Evolutionary conservation across 2,113 vertebrate genomes (phyloP), one percentile per base, ranked within the genome.

Genomic region (Takifugu bimaculatus): DNA sequence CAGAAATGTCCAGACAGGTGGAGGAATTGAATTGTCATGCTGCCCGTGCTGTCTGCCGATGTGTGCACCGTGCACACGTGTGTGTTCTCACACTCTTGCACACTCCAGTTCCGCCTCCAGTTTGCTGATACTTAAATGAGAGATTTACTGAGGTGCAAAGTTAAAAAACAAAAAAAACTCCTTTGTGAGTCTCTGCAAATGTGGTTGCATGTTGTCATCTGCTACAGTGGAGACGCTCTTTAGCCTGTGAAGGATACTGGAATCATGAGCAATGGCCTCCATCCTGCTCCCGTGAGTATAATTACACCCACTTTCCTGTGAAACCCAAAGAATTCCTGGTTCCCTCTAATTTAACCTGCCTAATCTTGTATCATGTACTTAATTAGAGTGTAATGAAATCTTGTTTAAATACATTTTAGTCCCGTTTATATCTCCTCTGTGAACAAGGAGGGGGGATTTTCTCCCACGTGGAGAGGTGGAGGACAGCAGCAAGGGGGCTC

Each of bases 1-100:
- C 50, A 29, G 48, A 50, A 29, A 59, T 35, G 27, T 14, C 52
- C 49, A 48, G 64, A 60, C 73, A 74, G 11, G 54, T 45, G 44
- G 50, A 66, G 54, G 43, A 60, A 15, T 20, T 13, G 50, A 60
- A 15, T 20, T 13, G 50, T 50, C 20, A n/a, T 14, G 43, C 52
- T 53, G 32, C 1, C 13, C 14, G 15, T 47, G 52, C n/a, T 5
- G 45, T 32, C 15, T 47, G 43, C 27, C 25, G 5, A 15, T 14
- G 55, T 39, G 47, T 48, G 32, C 13, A 20, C 20, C 20, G 52
- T 64, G 51, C 44, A 9, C 14, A 6, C 20, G 50, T 11, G 27
- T 25, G 26, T 29, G 5, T 56, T 57, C 7, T 5, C 29, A 39
- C 7, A 20, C 7, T 39, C 35, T 11, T 39, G 5, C 35, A 39